Evolutionary conservation across 2,113 vertebrate genomes (phyloP).

Genomic region (Spea multiplicata): DNA sequence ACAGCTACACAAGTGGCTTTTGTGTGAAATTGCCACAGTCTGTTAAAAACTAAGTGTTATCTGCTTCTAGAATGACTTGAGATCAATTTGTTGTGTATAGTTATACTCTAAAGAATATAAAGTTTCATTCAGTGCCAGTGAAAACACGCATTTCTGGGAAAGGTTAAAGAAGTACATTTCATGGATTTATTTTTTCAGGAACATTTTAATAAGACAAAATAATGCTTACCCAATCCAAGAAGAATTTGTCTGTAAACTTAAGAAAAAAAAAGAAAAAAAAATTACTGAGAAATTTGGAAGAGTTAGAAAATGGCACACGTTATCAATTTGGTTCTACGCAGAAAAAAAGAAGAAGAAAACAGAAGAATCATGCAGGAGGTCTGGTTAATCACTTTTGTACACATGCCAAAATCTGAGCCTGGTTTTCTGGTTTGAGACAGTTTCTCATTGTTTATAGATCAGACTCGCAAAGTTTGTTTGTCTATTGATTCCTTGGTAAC

Average conservation of each 20-base stretch:
- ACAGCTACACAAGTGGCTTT: not conserved
- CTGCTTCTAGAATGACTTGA: constrained; percentile 34
- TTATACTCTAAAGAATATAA: constrained; percentile 30
- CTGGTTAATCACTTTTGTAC: constrained; percentile 33
- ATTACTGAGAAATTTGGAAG: constrained; percentile 18
- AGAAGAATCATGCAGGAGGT: constrained; percentile 25
- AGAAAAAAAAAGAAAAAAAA: constrained; percentile 12
- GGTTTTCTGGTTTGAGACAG: constrained; percentile 27
- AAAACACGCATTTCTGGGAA: constrained; percentile 47
- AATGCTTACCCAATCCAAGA: constrained; percentile 45
- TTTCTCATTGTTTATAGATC: constrained; percentile 33
- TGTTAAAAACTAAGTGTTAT: constrained; percentile 6
- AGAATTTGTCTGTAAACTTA: constrained; percentile 46
- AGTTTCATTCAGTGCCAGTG: constrained; percentile 44
- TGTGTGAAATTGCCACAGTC: not conserved
- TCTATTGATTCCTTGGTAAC: constrained; percentile 33
- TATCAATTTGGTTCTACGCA: constrained; percentile 39
- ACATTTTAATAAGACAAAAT: constrained; percentile 47
- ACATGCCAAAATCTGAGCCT: constrained; percentile 29
- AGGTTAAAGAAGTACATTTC: constrained; percentile 46
- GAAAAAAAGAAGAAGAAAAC: constrained; percentile 24
- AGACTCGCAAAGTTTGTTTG: constrained; percentile 28
- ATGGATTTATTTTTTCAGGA: constrained; percentile 47
- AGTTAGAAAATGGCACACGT: constrained; percentile 32
- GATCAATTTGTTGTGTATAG: constrained; percentile 42